These are phyloP conservation scores for Sceloporus tristichus DNA, from an alignment of 2,113 vertebrate species.

Conservation along the genomic window DNA sequence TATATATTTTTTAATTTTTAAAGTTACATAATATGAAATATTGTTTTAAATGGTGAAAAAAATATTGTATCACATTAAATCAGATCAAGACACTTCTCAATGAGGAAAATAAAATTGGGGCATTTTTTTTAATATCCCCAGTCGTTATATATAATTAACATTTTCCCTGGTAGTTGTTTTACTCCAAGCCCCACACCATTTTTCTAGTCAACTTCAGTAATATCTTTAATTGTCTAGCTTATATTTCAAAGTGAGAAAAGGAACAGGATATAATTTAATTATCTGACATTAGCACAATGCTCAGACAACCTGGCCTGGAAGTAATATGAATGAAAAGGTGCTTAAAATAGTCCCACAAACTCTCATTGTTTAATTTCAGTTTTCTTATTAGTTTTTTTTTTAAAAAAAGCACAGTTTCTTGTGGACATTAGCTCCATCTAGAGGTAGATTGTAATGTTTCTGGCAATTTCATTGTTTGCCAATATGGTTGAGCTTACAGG, in stretches of 20 bases:
- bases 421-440: conserved; percentile 75
- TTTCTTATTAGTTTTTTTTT: conserved; percentile 33
- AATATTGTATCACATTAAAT: no score
- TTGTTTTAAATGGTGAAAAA: no score
- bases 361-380: conserved; percentile 63
- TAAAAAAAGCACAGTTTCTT: neutral
- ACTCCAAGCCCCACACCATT: neutral
- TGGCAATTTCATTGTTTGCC: neutral
- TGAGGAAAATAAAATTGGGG: no score
- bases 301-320: neutral
- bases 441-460: conserved; percentile 51
- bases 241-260: neutral
- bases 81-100: no score
- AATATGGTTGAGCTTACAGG: neutral
- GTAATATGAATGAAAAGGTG: conserved; percentile 47
- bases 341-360: conserved; percentile 71
- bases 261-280: conserved; percentile 37
- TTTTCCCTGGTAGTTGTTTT: neutral
- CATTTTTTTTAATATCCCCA: no score
- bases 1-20: no score
- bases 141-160: no score
- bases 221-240: conserved; percentile 3
- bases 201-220: neutral
- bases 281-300: neutral
- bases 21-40: no score